Evolutionary conservation across 1,140 invertebrate genomes (phyloP), one percentile per base, ranked within the genome.

Genomic region (Drosophila arizonae): DNA sequence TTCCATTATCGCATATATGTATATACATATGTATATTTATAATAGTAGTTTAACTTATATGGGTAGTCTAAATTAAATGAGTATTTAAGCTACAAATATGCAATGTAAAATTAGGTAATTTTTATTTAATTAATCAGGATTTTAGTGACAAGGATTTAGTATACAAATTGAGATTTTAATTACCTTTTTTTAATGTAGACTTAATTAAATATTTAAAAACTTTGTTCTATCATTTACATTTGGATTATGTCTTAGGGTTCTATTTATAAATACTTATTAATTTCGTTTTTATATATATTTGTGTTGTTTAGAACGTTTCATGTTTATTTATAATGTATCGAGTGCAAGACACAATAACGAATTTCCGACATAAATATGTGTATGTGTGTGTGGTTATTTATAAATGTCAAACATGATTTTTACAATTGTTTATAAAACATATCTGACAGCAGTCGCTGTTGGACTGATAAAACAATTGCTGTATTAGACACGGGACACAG

Each of bases 261-360:
- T 65, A 75, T 39, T 41, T 66, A 55, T 69, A 28, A 46, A 71
- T 70, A 58, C 66, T 63, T 71, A 68, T 65, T 73, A 51, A 75
- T 46, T 58, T 70, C 2, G 56, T 46, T 58, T 70, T 1, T 64
- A 51, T 81, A 73, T 71, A 26, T 67, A 2, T 24, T 24, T 24
- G 66, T 58, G 51, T 77, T 86, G 76, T 81, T 86, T 72, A 77
- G 67, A 45, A 26, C 21, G n/a, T 67, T 39, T 1, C 13, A 62
- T 75, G 60, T 81, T 75, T 81, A 70, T 81, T 77, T 58, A 85
- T 80, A 55, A 65, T 71, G 54, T 63, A 41, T n/a, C 30, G 15
- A 57, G 81, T 86, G 81, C 73, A 73, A 52, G 81, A 81, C 81
- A 87, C 79, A 81, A 81, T 69, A 81, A 87, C 81, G 72, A 66